These are phyloP conservation scores for Tachystola acroxantha DNA, from an alignment of 2,888 invertebrate genomes.

Conservation along the genomic window DNA sequence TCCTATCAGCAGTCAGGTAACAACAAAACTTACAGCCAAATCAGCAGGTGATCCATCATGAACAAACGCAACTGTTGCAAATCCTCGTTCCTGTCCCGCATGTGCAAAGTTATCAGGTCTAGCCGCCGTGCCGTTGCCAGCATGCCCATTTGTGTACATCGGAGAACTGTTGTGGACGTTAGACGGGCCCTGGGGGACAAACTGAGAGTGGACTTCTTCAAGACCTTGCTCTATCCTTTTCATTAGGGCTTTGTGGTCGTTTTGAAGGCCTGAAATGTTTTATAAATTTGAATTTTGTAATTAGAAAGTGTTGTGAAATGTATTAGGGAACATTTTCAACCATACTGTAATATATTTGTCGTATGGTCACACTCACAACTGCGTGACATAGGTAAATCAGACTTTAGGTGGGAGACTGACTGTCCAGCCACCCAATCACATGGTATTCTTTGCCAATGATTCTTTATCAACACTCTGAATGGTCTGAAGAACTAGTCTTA, in stretches of 20 bases:
- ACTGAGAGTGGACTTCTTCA: slow-evolving; percentile 78
- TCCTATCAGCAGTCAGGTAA: too few species aligned
- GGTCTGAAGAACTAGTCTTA: too few species aligned
- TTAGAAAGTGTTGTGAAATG: background rate
- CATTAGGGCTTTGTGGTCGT: slow-evolving; percentile 92
- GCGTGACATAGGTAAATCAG: too few species aligned
- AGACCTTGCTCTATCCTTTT: slow-evolving; percentile 89
- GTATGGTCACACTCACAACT: too few species aligned
- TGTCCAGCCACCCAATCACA: too few species aligned
- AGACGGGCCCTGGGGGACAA: slow-evolving; percentile 12
- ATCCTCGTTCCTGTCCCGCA: slow-evolving; percentile 40
- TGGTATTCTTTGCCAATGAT: too few species aligned
- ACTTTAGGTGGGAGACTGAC: too few species aligned
- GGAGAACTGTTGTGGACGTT: background rate
- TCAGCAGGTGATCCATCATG: slow-evolving; percentile 90
- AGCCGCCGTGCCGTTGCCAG: slow-evolving; percentile 23
- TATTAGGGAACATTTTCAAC: too few species aligned
- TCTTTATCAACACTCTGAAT: too few species aligned
- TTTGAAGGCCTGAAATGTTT: slow-evolving; percentile 84
- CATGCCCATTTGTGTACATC: too few species aligned
- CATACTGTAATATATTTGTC: too few species aligned
- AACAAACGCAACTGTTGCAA: slow-evolving; percentile 86
- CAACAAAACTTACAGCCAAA: slow-evolving; percentile 79
- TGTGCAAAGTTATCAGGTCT: slow-evolving; percentile 14
- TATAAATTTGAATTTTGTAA: background rate